These are phyloP conservation scores for Eristalinus aeneus DNA, from an alignment of 2,888 invertebrate genomes.

Conservation along the genomic window DNA sequence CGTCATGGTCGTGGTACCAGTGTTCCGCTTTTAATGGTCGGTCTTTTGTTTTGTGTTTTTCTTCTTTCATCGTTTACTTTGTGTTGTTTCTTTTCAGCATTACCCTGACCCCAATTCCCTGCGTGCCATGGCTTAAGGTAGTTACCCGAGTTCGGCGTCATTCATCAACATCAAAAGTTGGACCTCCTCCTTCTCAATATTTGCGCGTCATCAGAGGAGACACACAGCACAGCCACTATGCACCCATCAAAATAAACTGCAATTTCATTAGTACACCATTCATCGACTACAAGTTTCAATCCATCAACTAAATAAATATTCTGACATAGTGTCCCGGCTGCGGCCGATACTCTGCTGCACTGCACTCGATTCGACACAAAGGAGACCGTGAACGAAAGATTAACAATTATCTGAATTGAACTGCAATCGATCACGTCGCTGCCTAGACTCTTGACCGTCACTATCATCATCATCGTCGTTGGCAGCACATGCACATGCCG, in stretches of 20 bases:
- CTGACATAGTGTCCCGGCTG: slow-evolving; percentile 53
- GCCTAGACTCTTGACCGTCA: slow-evolving; percentile 3
- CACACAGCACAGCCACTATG: background rate
- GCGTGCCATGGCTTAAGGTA: slow-evolving; percentile 4
- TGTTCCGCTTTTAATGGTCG: slow-evolving; percentile 27
- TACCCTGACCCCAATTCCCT: slow-evolving; percentile 51
- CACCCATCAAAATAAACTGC: slow-evolving; percentile 46
- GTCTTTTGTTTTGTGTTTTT: slow-evolving; percentile 7
- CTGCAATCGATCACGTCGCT: slow-evolving; percentile 69
- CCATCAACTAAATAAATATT: slow-evolving; percentile 60
- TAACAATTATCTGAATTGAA: slow-evolving; percentile 69
- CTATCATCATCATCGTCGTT: slow-evolving; percentile 31
- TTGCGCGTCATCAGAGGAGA: background rate
- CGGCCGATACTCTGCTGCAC: slow-evolving; percentile 5
- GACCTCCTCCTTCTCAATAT: slow-evolving; percentile 4
- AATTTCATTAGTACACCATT: slow-evolving; percentile 48
- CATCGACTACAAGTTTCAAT: slow-evolving; percentile 42
- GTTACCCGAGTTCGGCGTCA: slow-evolving; percentile 4
- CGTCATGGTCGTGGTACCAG: background rate
- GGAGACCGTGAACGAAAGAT: slow-evolving; percentile 67
- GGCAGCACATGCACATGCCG: too few species aligned
- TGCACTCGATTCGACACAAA: slow-evolving; percentile 52
- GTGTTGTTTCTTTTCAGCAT: slow-evolving; percentile 14
- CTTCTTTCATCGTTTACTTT: background rate
- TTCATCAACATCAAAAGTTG: slow-evolving; percentile 57